These are phyloP conservation scores for Beris morrisii DNA, from an alignment of 2,888 invertebrate genomes.

Conservation along the genomic window DNA sequence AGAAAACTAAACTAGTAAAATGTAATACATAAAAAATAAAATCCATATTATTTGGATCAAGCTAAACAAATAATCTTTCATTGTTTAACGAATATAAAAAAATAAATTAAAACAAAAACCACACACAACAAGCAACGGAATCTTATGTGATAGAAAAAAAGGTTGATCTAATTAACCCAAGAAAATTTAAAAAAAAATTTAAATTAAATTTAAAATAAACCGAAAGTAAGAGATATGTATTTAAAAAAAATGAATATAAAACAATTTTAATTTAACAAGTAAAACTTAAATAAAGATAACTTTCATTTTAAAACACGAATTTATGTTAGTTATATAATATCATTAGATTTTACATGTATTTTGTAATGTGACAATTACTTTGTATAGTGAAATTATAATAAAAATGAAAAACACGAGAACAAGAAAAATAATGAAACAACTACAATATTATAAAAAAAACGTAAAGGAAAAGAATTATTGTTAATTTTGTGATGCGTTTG, in stretches of 20 bases:
- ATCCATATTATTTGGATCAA: slow-evolving; percentile 12
- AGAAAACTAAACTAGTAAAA: slow-evolving; percentile 22
- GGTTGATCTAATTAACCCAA: slow-evolving; percentile 43
- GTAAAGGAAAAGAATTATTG: neutral
- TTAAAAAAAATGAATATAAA: neutral
- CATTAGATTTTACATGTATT: slow-evolving; percentile 40
- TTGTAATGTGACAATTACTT: slow-evolving; percentile 36
- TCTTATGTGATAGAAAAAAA: slow-evolving; percentile 44
- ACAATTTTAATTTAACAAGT: neutral
- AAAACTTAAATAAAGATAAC: neutral
- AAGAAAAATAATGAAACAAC: slow-evolving; percentile 21
- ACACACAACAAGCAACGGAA: slow-evolving; percentile 41
- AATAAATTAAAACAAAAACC: slow-evolving; percentile 24
- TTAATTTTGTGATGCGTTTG: slow-evolving; percentile 21
- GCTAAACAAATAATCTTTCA: slow-evolving; percentile 27
- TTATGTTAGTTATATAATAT: slow-evolving; percentile 33
- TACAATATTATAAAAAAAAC: slow-evolving; percentile 16
- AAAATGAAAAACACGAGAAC: slow-evolving; percentile 14
- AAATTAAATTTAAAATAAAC: slow-evolving; percentile 10
- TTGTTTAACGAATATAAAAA: neutral
- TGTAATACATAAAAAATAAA: slow-evolving; percentile 26
- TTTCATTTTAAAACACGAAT: slow-evolving; percentile 11
- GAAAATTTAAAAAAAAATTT: slow-evolving; percentile 29
- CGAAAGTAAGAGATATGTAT: neutral
- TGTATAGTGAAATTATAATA: slow-evolving; percentile 32